Conservation (phyloP, 2,888 invertebrate species). For the Agrotis puta region DNA sequence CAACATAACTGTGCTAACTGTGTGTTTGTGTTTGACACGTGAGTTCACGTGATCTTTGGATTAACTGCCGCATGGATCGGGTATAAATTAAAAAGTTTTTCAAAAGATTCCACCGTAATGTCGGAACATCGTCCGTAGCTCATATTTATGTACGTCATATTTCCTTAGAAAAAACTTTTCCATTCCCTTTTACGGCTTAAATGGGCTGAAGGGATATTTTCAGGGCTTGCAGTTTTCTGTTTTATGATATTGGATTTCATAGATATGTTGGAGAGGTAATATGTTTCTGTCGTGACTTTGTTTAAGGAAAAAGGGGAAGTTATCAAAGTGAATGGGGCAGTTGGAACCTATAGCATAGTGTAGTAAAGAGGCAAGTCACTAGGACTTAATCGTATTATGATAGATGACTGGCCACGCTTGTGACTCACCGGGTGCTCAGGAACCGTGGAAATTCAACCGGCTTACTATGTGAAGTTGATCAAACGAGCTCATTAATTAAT, state of each 20-base stretch:
- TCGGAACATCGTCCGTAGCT: conserved; percentile 83
- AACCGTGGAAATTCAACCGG: conserved; percentile 53
- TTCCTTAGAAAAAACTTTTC: conserved; percentile 81
- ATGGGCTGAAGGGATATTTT: conserved; percentile 79
- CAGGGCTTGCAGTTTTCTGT: conserved; percentile 78
- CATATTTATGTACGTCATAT: conserved; percentile 86
- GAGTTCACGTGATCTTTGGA: conserved; percentile 56
- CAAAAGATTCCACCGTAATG: conserved; percentile 72
- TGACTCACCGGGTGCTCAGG: conserved; percentile 71
- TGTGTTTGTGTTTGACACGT: conserved; percentile 51
- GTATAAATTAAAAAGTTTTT: conserved; percentile 74
- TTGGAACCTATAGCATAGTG: conserved; percentile 9
- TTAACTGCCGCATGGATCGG: conserved; percentile 64
- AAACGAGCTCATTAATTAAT: conserved; percentile 51
- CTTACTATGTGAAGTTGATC: conserved; percentile 42
- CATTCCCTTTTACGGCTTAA: conserved; percentile 82
- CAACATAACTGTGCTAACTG: conserved; percentile 37
- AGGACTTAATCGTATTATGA: conserved; percentile 72
- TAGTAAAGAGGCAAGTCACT: conserved; percentile 68
- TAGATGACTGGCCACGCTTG: conserved; percentile 73
- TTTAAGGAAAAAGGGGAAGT: conserved; percentile 52
- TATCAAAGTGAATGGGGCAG: conserved; percentile 40
- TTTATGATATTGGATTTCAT: conserved; percentile 79
- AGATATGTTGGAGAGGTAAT: conserved; percentile 56
- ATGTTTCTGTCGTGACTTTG: conserved; percentile 47